A percentile compares a stretch with the other conserved stretches of the same genome.
phyloP scores from a whole-genome alignment of 2,888 invertebrate species.

The Aspidapion aeneum region DNA sequence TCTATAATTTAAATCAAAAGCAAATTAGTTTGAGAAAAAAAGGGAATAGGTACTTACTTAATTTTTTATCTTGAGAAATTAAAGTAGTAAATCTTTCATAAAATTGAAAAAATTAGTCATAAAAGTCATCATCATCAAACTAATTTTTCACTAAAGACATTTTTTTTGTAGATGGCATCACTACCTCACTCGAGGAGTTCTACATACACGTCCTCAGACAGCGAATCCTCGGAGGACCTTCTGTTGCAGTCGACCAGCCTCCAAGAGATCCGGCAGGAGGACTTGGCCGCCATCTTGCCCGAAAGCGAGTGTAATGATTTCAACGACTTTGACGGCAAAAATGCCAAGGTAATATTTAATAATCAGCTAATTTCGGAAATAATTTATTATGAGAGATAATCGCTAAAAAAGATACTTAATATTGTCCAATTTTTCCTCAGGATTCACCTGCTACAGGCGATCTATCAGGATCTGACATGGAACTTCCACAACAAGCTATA shows the following conservation, averaged over 20 bases:
- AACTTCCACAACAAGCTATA: slow-evolving; percentile 69
- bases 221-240: slow-evolving; percentile 46
- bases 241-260: slow-evolving; percentile 49
- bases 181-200: slow-evolving; percentile 42
- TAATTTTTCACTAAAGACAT: no score
- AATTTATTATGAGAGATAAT: background rate
- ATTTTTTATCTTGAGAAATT: no score
- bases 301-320: slow-evolving; percentile 58
- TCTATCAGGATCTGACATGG: slow-evolving; percentile 71
- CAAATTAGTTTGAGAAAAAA: no score
- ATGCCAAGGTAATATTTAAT: slow-evolving; percentile 21
- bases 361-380: no score
- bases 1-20: no score
- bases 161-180: slow-evolving; percentile 47
- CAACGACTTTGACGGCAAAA: slow-evolving; percentile 47
- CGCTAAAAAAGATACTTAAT: background rate
- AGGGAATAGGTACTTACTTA: no score
- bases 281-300: slow-evolving; percentile 73
- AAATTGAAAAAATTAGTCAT: no score
- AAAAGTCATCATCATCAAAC: no score
- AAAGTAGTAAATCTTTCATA: no score
- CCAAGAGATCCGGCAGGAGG: slow-evolving; percentile 74
- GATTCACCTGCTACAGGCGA: slow-evolving; percentile 48
- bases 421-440: slow-evolving; percentile 16
- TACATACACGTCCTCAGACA: slow-evolving; percentile 48